Percentiles rank a stretch among this genome's conserved stretches.
These are phyloP conservation scores for Hyperoplus lanceolatus DNA, from an alignment of 2,797 vertebrate species.

Conservation along the genomic window DNA sequence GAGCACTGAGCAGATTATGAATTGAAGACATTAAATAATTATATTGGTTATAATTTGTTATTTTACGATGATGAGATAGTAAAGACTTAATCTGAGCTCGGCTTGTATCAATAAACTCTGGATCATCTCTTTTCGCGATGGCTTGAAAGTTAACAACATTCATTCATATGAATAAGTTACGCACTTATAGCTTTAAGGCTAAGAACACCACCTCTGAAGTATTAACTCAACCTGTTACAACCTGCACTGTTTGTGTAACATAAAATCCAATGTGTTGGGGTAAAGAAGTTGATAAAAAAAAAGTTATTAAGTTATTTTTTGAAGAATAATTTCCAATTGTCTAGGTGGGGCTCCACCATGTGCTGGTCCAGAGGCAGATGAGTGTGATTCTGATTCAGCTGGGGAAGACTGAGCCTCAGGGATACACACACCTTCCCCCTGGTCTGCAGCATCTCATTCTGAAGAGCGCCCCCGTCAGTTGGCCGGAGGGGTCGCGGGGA, in stretches of 20 bases:
- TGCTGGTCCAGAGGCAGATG: slow-evolving; percentile 84
- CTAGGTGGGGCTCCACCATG: slow-evolving; percentile 86
- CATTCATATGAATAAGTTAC: no score
- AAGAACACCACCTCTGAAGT: neutral
- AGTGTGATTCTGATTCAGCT: slow-evolving; percentile 90
- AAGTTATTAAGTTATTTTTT: no score
- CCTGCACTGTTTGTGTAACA: neutral
- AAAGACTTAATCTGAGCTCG: neutral
- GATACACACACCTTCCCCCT: slow-evolving; percentile 77
- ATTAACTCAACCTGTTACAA: neutral
- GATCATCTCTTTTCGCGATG: no score
- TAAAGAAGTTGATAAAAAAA: neutral
- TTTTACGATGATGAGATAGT: neutral
- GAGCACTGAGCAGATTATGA: no score
- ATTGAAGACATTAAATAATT: no score
- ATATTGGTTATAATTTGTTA: neutral
- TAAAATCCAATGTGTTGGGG: neutral
- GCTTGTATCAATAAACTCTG: no score
- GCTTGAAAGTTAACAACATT: no score
- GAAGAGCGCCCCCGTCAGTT: slow-evolving; percentile 85
- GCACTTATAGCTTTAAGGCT: no score
- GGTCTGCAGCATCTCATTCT: slow-evolving; percentile 87
- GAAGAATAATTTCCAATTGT: neutral
- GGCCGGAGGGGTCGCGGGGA: slow-evolving; percentile 69
- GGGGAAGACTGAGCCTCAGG: slow-evolving; percentile 60